Percentiles rank a stretch among this genome's conserved stretches.
These are phyloP conservation scores for Drymonia ruficornis DNA, from an alignment of 2,888 invertebrate species.

Conservation along the genomic window DNA sequence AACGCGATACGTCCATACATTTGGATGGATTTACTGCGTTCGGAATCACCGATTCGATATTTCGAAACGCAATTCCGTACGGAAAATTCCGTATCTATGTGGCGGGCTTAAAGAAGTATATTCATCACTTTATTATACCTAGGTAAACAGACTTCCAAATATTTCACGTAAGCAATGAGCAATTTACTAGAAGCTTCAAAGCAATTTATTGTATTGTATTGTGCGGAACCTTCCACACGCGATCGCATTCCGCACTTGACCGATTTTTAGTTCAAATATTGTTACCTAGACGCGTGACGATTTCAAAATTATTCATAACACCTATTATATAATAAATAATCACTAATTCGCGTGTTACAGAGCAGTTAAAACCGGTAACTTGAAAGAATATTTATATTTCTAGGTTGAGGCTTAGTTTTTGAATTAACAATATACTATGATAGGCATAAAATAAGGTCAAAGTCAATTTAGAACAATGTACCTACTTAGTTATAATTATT, in stretches of 20 bases:
- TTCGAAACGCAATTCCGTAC: too few species aligned
- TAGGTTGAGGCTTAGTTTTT: not conserved
- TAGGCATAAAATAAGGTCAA: not conserved
- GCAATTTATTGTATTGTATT: not conserved
- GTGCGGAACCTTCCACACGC: conserved; percentile 3
- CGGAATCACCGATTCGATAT: too few species aligned
- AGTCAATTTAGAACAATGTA: not conserved
- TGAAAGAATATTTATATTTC: not conserved
- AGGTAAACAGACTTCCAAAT: too few species aligned
- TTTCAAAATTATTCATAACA: not conserved
- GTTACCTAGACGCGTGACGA: not conserved
- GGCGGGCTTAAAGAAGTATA: too few species aligned
- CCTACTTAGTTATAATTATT: conserved; percentile 1
- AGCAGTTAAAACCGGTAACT: not conserved
- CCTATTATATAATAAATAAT: not conserved
- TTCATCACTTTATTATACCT: too few species aligned
- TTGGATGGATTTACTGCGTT: too few species aligned
- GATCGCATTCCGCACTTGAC: not conserved
- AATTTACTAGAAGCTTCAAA: too few species aligned
- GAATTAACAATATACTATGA: not conserved
- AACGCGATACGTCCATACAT: too few species aligned
- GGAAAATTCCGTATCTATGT: too few species aligned
- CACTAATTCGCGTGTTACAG: not conserved
- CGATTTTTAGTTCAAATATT: conserved; percentile 1
- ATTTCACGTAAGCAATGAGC: too few species aligned